These are phyloP conservation scores for Prionailurus bengalensis DNA, from an alignment of 2,113 vertebrate genomes.

Conservation along the genomic window DNA sequence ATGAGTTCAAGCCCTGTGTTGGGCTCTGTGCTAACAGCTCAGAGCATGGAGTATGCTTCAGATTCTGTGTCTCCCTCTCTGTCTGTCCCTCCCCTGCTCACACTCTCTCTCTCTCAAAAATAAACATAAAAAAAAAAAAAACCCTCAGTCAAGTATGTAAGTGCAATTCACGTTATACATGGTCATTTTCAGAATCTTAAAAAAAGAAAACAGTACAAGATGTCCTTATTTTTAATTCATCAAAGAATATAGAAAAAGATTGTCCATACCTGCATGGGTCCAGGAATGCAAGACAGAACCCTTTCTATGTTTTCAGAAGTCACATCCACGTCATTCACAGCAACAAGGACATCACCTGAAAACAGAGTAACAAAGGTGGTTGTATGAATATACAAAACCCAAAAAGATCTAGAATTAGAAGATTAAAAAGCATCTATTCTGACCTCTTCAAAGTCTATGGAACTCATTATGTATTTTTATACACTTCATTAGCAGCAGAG, in stretches of 20 bases:
- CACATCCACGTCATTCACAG: slow-evolving; percentile 98
- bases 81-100: too few species aligned
- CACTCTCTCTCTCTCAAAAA: too few species aligned
- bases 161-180: neutral
- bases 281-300: slow-evolving; percentile 96
- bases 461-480: neutral
- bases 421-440: neutral
- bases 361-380: slow-evolving; percentile 50
- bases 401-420: neutral
- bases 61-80: too few species aligned
- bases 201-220: slow-evolving; percentile 30
- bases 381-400: neutral
- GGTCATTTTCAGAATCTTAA: neutral
- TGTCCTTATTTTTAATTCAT: slow-evolving; percentile 30
- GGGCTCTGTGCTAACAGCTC: too few species aligned
- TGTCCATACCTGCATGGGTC: slow-evolving; percentile 94
- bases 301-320: slow-evolving; percentile 96
- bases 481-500: neutral
- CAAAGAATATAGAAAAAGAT: slow-evolving; percentile 18
- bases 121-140: too few species aligned
- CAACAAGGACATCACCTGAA: slow-evolving; percentile 95
- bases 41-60: too few species aligned
- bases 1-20: too few species aligned
- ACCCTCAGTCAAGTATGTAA: neutral
- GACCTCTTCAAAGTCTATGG: neutral